A percentile compares a stretch with the other conserved stretches of the same genome.
These are phyloP conservation scores for Steinernema scapterisci DNA, from an alignment of 2,888 invertebrate genomes.

Conservation along the genomic window DNA sequence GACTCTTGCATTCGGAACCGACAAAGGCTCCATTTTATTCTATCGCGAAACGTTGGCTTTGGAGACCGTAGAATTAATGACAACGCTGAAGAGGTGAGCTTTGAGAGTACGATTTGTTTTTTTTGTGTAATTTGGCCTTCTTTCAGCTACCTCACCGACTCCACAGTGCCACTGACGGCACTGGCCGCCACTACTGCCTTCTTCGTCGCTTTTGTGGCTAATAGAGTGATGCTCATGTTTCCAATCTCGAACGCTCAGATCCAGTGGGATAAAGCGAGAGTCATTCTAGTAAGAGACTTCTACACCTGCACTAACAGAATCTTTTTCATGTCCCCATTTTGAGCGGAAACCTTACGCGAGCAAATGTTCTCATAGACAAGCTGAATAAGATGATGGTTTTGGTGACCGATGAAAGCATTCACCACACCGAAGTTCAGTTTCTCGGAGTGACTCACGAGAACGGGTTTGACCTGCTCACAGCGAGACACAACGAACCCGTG, in stretches of 20 bases:
- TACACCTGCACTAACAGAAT: background rate
- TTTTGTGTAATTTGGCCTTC: no score
- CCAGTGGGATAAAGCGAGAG: slow-evolving; percentile 1
- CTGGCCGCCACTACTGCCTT: background rate
- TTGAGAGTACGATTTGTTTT: no score
- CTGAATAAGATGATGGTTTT: background rate
- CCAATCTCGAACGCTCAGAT: background rate
- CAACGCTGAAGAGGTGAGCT: slow-evolving; percentile 12
- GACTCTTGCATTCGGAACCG: background rate
- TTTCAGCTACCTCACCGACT: background rate
- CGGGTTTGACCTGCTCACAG: background rate
- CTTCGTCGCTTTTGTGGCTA: background rate
- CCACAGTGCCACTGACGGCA: background rate
- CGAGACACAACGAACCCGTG: background rate
- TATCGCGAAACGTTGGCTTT: slow-evolving; percentile 15
- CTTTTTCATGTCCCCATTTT: background rate
- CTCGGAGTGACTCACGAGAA: background rate
- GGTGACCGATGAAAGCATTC: slow-evolving; percentile 6
- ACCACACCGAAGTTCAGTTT: background rate
- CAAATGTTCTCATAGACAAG: background rate
- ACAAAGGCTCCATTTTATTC: background rate
- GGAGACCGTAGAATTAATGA: background rate
- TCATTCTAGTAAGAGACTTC: background rate
- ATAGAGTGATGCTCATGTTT: background rate
- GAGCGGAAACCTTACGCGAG: background rate